Base-by-base conservation (phyloP, 2,888 invertebrate genomes). In the Alsophila aescularia region DNA sequence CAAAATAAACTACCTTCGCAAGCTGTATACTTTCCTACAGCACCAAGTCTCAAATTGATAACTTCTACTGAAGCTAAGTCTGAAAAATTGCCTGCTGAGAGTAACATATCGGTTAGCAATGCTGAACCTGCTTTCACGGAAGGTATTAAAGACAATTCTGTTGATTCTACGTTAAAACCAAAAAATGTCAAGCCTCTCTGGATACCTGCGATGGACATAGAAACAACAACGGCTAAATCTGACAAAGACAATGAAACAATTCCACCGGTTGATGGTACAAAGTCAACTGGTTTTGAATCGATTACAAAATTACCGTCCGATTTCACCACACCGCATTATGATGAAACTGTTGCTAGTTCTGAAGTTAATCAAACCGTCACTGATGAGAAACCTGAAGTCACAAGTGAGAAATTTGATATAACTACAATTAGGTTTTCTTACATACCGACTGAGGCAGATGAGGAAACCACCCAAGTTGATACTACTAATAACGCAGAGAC, bases 391-490 rank as follows among this genome's bases (percentile, higher is more conserved):
- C 64, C 76, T 24, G 70, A 65, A 15, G 66, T 73, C 9, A 83
- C 81, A 6, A 79, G 80, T 13, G 85, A 88, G 60, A 84, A 87
- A 60, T 90, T 81, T 72, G 85, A 90, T 64, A 84, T 90, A 34
- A 91, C 91, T 40, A 91, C 91, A n/a, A 89, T 87, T 9, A 77
- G 90, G 68, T 90, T 90, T 57, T 81, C 86, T 29, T 91, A 90
- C 39, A 74, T 86, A 9, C 90, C 90, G 8, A 83, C 83, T 41
- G 84, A 85, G 60, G 70, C 72, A 47, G 42, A 57, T n/a, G 77
- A 66, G 49, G 70, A 71, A 31, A 62, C 52, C 24, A 76, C 72
- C 14, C 73, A 77, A 53, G 60, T 55, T 49, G 68, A 72, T 32
- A 59, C 66, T 8, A 56, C 59, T 31, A 15, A 35, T 27, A 60